A percentile compares a stretch with the other conserved stretches of the same genome.
phyloP scores from a whole-genome alignment of 2,888 invertebrate species.

The Ormyrus labotus region DNA sequence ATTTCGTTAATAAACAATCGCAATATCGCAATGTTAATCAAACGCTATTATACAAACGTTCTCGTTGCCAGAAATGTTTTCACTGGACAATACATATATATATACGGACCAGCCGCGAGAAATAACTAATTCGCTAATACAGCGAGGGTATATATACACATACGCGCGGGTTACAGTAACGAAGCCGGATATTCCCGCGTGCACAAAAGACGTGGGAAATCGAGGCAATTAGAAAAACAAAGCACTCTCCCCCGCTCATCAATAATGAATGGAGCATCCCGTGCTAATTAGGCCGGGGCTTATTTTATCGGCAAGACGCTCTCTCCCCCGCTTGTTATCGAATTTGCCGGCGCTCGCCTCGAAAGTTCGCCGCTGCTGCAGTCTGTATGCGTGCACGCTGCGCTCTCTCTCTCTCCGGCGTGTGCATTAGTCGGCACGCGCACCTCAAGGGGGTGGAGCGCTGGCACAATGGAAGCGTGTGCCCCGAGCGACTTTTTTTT shows the following conservation, averaged over 20 bases:
- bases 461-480: slow-evolving; percentile 20
- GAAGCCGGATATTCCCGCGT: too few species aligned
- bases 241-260: neutral
- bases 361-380: neutral
- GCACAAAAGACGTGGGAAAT: too few species aligned
- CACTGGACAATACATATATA: too few species aligned
- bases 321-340: neutral
- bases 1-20: too few species aligned
- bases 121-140: too few species aligned
- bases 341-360: slow-evolving; percentile 4
- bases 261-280: slow-evolving; percentile 9
- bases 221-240: too few species aligned
- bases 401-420: neutral
- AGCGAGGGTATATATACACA: too few species aligned
- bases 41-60: too few species aligned
- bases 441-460: slow-evolving; percentile 23
- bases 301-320: slow-evolving; percentile 17
- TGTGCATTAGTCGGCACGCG: slow-evolving; percentile 3
- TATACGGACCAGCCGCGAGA: too few species aligned
- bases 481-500: slow-evolving; percentile 14
- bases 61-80: too few species aligned
- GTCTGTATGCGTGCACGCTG: neutral
- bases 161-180: too few species aligned
- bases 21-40: too few species aligned
- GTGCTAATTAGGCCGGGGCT: slow-evolving; percentile 11